Base-by-base conservation (phyloP, 2,888 invertebrate species). In the Thecocarcelia acutangulata region DNA sequence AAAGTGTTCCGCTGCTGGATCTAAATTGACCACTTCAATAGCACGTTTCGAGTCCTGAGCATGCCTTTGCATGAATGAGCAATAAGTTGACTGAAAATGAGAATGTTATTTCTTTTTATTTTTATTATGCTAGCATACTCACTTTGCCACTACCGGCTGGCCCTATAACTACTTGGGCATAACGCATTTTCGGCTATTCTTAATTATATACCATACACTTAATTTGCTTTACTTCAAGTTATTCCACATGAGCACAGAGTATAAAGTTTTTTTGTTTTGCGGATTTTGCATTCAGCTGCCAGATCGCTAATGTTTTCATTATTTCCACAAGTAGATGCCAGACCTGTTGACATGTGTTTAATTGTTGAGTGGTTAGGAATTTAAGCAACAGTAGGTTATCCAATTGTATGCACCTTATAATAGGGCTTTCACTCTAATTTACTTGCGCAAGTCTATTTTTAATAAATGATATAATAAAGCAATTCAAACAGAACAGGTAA, bases 131-230 rank as follows among this genome's bases (percentile, higher is more conserved):
- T 50, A 6, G 46, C 1, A 11, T 6, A 52, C 86, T 91, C 93
- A 97, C 97, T 94, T 99, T 99, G 78, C 99, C 99, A 91, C 97
- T 96, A 2, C 99, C 99, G 0, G 98, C 99, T 33, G 99, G 99
- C 0, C 99, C 99, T 87, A 98, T 96, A 1, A 99, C 96, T 84
- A 99, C 92, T 89, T 99, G 99, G 15, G 97, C 98, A 89, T 97
- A 99, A 50, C 97, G 93, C 97, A 97, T 97, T 84, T 86, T 77
- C 24, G 9, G 2, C 11, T 19, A n/a, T 19, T 11, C 19, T 46
- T 17, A 54, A 11, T 24, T 50, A 54, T 42, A 33, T 37, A 66
- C 58, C 42, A 33, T 61, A 24, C 3, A 24, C 21, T 15, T 46
- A 8, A 64, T 40, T 17, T 15, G 4, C 5, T 28, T 76, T 68